Evolutionary conservation across 2,797 vertebrate species (phyloP).

Genomic region (Urocyon cinereoargenteus): DNA sequence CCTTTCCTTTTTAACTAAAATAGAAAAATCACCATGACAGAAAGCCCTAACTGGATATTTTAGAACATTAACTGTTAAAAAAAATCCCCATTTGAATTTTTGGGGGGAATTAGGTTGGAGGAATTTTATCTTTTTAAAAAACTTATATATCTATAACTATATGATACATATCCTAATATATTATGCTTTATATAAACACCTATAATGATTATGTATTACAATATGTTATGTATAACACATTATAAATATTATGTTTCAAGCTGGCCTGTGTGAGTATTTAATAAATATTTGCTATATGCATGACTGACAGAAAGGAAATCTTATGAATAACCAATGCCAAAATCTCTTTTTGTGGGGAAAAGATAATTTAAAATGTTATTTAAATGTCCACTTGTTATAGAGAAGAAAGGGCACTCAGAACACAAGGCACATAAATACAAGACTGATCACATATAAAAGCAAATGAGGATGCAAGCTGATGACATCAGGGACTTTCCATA

Average conservation of each 20-base stretch:
- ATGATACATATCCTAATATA: not conserved
- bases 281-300: not conserved
- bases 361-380: not conserved
- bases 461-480: not conserved
- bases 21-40: not conserved
- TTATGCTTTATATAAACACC: not conserved
- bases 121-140: not conserved
- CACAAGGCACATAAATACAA: not conserved
- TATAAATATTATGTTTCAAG: constrained; percentile 1
- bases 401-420: not conserved
- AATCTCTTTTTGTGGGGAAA: not conserved
- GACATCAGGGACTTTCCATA: not conserved
- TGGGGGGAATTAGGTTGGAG: not conserved
- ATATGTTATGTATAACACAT: not conserved
- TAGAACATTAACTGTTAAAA: not conserved
- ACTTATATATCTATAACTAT: not conserved
- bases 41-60: not conserved
- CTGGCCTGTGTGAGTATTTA: not conserved
- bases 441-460: not conserved
- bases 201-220: not conserved
- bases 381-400: not conserved
- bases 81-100: not conserved
- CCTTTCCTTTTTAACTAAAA: not conserved
- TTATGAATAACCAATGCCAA: not conserved
- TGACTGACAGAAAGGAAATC: not conserved